These are phyloP conservation scores for Campylomormyrus tamandua DNA, from an alignment of 2,113 vertebrate genomes.

Conservation along the genomic window DNA sequence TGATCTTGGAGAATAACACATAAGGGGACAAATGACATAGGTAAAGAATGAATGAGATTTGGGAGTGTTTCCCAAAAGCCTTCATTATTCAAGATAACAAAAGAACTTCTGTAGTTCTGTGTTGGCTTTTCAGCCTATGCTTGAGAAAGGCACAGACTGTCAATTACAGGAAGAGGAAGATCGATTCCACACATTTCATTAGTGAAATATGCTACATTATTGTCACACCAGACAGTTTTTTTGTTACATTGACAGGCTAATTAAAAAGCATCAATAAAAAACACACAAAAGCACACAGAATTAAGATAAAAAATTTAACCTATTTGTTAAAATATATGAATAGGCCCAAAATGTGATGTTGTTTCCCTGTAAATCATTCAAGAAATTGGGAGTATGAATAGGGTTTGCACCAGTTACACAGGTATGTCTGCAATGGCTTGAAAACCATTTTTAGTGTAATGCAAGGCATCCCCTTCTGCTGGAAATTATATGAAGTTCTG, in stretches of 20 bases:
- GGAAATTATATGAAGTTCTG: not conserved
- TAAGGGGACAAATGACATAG: not conserved
- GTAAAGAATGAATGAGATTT: not conserved
- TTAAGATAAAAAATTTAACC: no score
- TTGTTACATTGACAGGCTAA: not conserved
- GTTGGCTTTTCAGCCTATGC: not conserved
- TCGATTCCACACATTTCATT: not conserved
- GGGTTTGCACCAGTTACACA: not conserved
- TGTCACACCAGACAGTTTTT: not conserved
- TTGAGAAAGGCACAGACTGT: not conserved
- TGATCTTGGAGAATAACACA: not conserved
- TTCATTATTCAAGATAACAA: not conserved
- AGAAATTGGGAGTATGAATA: no score
- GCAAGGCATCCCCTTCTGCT: not conserved
- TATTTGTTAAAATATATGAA: no score
- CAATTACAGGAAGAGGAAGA: not conserved
- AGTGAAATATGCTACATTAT: not conserved
- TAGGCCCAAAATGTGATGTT: no score
- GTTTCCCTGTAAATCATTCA: no score
- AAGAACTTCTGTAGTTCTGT: not conserved
- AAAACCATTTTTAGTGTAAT: not conserved
- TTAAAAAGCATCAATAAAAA: not conserved
- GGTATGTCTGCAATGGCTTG: not conserved
- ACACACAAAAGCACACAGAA: not conserved
- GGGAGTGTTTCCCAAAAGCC: not conserved